Conservation (phyloP, 1,140 invertebrate species). For the Anthonomus grandis region DNA sequence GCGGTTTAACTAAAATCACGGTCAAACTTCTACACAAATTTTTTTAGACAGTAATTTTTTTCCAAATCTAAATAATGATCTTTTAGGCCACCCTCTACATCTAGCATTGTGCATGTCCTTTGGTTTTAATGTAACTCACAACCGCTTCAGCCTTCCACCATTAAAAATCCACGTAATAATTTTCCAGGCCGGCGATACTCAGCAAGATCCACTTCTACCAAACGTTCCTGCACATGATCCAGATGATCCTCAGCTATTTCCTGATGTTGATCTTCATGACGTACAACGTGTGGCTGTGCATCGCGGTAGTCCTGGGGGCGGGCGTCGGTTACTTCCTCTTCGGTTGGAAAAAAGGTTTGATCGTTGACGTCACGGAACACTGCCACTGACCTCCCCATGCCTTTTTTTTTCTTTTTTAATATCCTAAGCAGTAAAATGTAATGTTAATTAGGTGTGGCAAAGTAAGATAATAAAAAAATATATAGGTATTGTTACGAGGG, state of each 20-base stretch:
- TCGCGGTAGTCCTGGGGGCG: constrained; percentile 86
- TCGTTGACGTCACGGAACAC: constrained; percentile 92
- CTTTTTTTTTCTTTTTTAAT: no score
- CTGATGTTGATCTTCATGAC: constrained; percentile 99
- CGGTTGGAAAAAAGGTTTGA: constrained; percentile 86
- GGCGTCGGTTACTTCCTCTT: constrained; percentile 91
- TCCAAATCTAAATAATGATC: no score
- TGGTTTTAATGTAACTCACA: no score
- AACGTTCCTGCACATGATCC: constrained; percentile 84
- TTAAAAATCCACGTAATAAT: no score
- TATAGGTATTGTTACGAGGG: no score
- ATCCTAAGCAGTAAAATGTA: constrained; percentile 10
- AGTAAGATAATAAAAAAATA: constrained; percentile 5
- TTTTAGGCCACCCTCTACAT: no score
- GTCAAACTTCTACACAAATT: no score
- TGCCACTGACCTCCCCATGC: constrained; percentile 86
- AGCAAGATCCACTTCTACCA: constrained; percentile 79
- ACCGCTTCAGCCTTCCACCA: no score
- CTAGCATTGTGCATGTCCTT: no score
- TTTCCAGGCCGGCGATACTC: constrained; percentile 72
- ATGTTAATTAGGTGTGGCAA: constrained; percentile 9
- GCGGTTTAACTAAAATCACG: no score
- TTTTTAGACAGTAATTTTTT: no score
- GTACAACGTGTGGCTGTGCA: constrained; percentile 92
- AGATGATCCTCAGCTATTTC: constrained; percentile 87